Conservation (phyloP, 2,113 vertebrate species). For the Paradoxurus hermaphroditus region DNA sequence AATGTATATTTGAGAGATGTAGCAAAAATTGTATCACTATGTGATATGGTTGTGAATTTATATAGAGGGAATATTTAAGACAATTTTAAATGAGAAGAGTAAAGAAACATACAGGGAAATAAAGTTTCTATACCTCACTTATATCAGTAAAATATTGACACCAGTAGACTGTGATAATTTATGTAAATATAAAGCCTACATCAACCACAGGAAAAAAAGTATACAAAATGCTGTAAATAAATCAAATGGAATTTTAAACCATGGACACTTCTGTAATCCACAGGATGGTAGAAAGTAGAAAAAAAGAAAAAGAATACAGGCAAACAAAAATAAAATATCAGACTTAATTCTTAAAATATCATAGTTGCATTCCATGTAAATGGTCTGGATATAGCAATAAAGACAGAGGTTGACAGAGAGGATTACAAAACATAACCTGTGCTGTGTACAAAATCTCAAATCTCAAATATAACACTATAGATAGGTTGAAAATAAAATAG, state of each 20-base stretch:
- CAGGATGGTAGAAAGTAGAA: background rate
- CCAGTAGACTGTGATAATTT: background rate
- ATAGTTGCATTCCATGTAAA: background rate
- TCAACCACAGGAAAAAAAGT: background rate
- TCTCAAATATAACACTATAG: background rate
- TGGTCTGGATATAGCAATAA: background rate
- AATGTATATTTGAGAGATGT: background rate
- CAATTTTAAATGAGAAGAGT: background rate
- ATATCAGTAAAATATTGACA: background rate
- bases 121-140: background rate
- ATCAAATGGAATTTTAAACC: background rate
- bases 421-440: background rate
- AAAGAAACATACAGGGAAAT: background rate
- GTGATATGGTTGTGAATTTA: background rate
- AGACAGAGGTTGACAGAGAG: too few relatives aligned
- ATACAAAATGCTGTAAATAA: background rate
- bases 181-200: background rate
- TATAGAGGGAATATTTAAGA: background rate
- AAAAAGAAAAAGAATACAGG: background rate
- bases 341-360: background rate
- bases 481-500: background rate
- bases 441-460: background rate
- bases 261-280: background rate
- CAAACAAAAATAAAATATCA: background rate
- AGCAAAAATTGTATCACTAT: background rate